Base-by-base conservation (phyloP, 2,888 invertebrate genomes). In the Podotricha telesiphe region DNA sequence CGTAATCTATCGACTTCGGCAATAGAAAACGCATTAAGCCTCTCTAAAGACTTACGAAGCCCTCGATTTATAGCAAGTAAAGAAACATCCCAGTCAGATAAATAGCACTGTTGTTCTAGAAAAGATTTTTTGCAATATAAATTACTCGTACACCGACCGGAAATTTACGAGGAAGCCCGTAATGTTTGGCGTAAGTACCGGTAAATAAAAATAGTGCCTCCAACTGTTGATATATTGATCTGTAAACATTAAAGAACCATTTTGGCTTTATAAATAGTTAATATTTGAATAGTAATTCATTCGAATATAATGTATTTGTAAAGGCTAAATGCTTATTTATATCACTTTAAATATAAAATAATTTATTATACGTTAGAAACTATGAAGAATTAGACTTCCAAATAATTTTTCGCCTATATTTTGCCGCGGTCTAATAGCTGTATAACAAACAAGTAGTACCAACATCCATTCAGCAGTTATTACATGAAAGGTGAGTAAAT, bases 1-100 rank as follows among this genome's bases (percentile, higher is more conserved):
- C 78, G 78, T 86, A 86, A 88, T 89, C 84, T 76, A 75, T 76
- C 74, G 72, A 77, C 76, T 78, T 75, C 76, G 76, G 78, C 80
- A 79, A 82, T 82, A 77, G 81, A 84, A 84, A 86, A 82, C 82
- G 79, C 85, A 85, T 86, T 87, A 80, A 83, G 81, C 79, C 78
- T 76, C 80, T 76, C 74, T 77, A 73, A 78, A 80, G 83, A 82
- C 82, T 74, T 82, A 87, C 80, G 82, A 82, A 74, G 71, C 76
- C 74, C 78, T 80, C 76, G 80, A 86, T 85, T 85, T 83, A 84
- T 82, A 75, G 74, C 74, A 63, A 62, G 73, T 65, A 58, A 74
- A 75, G 74, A 78, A 79, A 79, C 78, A 62, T 67, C 70, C 67
- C 62, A 45, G 59, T 67, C 70, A 73, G 70, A 74, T 77, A 75